A percentile compares a stretch with the other conserved stretches of the same genome.
phyloP scores from a whole-genome alignment of 2,888 invertebrate genomes.

The Cacoxenus indagator region DNA sequence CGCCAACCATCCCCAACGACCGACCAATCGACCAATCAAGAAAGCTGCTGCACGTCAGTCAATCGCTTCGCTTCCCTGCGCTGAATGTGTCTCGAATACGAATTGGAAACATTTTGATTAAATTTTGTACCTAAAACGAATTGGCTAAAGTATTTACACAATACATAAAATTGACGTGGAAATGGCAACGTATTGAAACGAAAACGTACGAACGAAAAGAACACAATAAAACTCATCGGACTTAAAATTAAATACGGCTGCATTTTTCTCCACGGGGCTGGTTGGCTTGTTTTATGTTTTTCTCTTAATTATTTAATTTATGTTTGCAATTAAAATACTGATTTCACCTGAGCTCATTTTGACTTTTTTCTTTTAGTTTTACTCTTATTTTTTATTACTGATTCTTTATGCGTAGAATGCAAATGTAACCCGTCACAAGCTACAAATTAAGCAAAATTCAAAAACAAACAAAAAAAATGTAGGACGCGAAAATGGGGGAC shows the following conservation, averaged over 20 bases:
- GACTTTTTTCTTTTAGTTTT: background rate
- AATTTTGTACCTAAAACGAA: conserved; percentile 50
- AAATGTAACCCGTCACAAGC: conserved; percentile 18
- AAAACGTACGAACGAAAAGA: background rate
- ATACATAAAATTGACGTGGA: background rate
- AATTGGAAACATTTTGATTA: conserved; percentile 58
- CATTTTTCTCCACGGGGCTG: background rate
- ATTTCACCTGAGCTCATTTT: background rate
- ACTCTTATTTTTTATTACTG: background rate
- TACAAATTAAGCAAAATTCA: background rate
- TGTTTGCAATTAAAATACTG: conserved; percentile 54
- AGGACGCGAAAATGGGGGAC: too few relatives aligned
- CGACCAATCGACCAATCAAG: background rate
- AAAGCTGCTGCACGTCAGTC: background rate
- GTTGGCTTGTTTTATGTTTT: background rate
- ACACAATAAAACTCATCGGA: background rate
- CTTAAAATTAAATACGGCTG: conserved; percentile 2
- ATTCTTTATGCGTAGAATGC: background rate
- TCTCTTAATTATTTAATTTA: background rate
- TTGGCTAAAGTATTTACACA: conserved; percentile 12
- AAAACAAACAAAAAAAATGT: background rate
- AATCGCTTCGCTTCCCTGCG: background rate
- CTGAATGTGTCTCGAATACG: conserved; percentile 33
- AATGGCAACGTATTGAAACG: background rate
- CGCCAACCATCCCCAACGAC: background rate